Base-by-base conservation (phyloP, 2,113 vertebrate species). In the Brachyhypopomus gauderio region DNA sequence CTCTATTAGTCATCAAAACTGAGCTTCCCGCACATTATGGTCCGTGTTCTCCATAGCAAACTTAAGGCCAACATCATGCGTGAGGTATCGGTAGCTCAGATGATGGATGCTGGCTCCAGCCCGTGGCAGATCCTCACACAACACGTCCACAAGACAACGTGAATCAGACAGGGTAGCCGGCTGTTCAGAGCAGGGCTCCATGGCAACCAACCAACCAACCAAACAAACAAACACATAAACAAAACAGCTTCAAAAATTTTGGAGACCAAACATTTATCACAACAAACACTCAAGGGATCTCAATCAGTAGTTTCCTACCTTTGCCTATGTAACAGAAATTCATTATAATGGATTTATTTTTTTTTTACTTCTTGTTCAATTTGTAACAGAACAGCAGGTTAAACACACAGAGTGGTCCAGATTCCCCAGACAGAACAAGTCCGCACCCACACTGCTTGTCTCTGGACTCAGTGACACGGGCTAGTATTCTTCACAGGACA, bases 381-480 rank as follows among this genome's bases (percentile, higher is more conserved):
- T 69, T 69, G 19, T 56, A 19, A 19, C 76, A 58, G 75, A 45
- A 27, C 5, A 41, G 27, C 19, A 62, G 19, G 20, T 77, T 56
- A 58, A 36, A 56, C 19, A n/a, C 22, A 1, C 30, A 11, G 48
- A 67, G 27, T 20, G 22, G n/a, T 22, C 27, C 14, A 77, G 55
- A 34, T 17, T 22, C 41, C 14, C 9, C 62, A 45, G 38, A 48
- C 19, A 77, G 23, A 55, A 52, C 6, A 78, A 55, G 45, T 19
- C 45, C 22, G 45, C 17, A n/a, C 38, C 34, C 36, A 79, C 25
- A 23, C 30, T 72, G 22, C 58, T 78, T 41, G 60, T 48, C 67
- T 60, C 52, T 5, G 22, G 20, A 3, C 64, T 56, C 79, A 56
- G 20, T 19, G 22, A 80, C 25, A 55, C 19, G 23, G 34, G 48